These are phyloP conservation scores for Bradypodion ventrale DNA, from an alignment of 2,797 vertebrate genomes.

Conservation along the genomic window DNA sequence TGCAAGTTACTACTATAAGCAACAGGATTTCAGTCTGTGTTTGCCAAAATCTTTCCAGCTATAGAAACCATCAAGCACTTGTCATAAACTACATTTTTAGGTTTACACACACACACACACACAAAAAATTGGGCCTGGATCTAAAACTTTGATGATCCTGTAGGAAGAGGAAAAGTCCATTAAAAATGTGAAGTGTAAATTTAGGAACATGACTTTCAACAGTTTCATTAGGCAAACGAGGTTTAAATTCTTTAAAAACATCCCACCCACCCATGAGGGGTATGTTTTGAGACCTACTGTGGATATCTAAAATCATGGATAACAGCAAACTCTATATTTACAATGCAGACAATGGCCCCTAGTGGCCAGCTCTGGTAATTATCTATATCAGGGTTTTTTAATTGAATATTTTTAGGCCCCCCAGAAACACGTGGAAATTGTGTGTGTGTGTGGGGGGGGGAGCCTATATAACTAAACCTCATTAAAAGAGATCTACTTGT, in stretches of 20 bases:
- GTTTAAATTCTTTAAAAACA: background rate
- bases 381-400: no score
- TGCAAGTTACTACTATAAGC: no score
- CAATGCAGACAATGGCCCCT: no score
- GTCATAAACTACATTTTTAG: background rate
- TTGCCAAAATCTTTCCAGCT: background rate
- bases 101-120: background rate
- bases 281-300: no score
- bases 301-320: no score
- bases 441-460: no score
- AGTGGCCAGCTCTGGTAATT: no score
- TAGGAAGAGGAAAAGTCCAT: background rate
- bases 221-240: background rate
- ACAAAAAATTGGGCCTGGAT: background rate
- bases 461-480: conserved; percentile 48
- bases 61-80: background rate
- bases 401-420: no score
- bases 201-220: background rate
- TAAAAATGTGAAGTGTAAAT: background rate
- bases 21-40: background rate
- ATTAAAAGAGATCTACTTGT: conserved; percentile 42
- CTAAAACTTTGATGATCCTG: background rate
- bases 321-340: no score
- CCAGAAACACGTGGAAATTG: no score
- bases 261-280: no score